These are phyloP conservation scores for Eciton burchellii DNA, from an alignment of 1,140 invertebrate genomes.

Conservation along the genomic window DNA sequence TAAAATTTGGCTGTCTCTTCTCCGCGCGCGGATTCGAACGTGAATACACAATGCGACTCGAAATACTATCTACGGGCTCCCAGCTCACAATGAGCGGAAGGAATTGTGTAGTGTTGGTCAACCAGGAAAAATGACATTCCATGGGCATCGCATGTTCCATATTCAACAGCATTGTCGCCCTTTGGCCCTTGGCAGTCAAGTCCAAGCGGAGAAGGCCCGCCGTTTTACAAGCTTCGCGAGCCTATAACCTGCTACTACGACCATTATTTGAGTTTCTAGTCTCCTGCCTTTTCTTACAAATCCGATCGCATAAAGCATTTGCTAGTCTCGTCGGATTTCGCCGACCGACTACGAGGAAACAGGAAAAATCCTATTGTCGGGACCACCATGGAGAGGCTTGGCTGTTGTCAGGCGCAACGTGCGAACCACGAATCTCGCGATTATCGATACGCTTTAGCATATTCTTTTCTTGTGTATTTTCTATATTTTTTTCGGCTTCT, in stretches of 20 bases:
- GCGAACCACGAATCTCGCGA: neutral
- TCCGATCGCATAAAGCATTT: neutral
- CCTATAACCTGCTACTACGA: slow-evolving; percentile 47
- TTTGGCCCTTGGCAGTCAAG: slow-evolving; percentile 19
- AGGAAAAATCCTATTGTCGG: neutral
- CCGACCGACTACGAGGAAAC: neutral
- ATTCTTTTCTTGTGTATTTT: no score
- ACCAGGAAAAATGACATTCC: slow-evolving; percentile 27
- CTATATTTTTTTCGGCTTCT: slow-evolving; percentile 6
- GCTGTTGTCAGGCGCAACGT: neutral
- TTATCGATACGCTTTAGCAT: no score
- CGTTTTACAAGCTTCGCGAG: slow-evolving; percentile 7
- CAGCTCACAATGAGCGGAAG: neutral
- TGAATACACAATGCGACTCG: neutral
- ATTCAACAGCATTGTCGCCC: slow-evolving; percentile 49
- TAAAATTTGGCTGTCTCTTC: neutral
- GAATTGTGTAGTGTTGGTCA: slow-evolving; percentile 42
- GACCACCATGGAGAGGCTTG: neutral
- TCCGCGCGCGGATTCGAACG: neutral
- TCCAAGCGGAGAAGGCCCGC: slow-evolving; percentile 12
- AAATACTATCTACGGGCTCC: neutral
- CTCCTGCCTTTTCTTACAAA: neutral
- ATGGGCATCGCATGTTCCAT: slow-evolving; percentile 11
- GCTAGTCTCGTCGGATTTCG: neutral
- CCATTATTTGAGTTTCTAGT: slow-evolving; percentile 33